phyloP scores from a whole-genome alignment of 2,888 invertebrate genomes.

The Digitonthophagus gazella region DNA sequence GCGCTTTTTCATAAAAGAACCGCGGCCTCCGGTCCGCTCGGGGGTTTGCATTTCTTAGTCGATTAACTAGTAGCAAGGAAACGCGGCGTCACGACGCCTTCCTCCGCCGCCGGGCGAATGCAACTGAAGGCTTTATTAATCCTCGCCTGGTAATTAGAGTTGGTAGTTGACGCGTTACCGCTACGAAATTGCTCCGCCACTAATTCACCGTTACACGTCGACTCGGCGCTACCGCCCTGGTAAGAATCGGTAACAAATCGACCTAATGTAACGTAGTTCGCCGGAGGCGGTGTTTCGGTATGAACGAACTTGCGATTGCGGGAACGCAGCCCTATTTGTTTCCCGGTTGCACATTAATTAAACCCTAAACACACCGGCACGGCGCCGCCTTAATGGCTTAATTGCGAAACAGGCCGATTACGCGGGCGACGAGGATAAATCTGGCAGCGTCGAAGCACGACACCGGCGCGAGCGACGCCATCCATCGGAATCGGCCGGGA shows the following conservation, averaged over 20 bases:
- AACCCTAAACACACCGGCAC: constrained; percentile 32
- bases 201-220: background rate
- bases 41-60: background rate
- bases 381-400: constrained; percentile 34
- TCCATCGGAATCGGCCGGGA: background rate
- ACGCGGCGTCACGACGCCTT: background rate
- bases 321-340: background rate
- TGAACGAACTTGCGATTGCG: background rate
- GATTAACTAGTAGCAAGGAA: background rate
- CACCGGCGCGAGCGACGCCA: background rate
- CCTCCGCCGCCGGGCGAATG: background rate
- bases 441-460: background rate
- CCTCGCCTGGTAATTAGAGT: background rate
- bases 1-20: background rate
- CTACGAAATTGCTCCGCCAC: background rate
- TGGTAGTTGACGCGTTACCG: background rate
- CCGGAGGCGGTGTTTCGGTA: background rate
- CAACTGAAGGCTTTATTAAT: background rate
- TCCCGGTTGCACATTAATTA: constrained; percentile 33
- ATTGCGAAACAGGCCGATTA: constrained; percentile 29
- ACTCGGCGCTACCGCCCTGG: background rate
- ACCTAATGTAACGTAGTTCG: background rate
- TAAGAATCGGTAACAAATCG: background rate
- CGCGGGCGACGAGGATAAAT: background rate
- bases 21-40: background rate